Evolutionary conservation across 2,888 invertebrate species (phyloP).

Genomic region (Taphrorychus bicolor): DNA sequence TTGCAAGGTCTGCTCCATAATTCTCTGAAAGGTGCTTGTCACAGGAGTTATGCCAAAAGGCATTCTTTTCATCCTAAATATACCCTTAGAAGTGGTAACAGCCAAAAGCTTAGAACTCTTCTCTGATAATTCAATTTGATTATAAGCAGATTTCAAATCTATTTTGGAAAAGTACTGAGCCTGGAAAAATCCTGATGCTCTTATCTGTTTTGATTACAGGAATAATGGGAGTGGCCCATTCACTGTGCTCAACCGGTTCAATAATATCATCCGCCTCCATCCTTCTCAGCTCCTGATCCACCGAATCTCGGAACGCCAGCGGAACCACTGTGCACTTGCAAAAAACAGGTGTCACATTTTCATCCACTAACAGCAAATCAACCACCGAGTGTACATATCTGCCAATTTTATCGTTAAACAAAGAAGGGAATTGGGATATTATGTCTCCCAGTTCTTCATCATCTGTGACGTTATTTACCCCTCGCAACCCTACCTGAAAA

Average conservation of each 20-base stretch:
- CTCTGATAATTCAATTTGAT: conserved; percentile 51
- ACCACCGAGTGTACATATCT: too few species aligned
- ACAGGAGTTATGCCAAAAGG: conserved; percentile 52
- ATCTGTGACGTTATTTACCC: too few species aligned
- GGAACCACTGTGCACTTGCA: conserved; percentile 34
- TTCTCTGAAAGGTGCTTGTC: conserved; percentile 51
- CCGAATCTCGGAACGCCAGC: conserved; percentile 35
- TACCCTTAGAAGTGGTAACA: conserved; percentile 51
- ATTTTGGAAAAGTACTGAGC: conserved; percentile 44
- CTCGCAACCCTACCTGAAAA: too few species aligned
- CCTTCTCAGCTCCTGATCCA: conserved; percentile 38
- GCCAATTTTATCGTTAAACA: too few species aligned
- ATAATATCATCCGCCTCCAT: conserved; percentile 38
- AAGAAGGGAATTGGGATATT: too few species aligned
- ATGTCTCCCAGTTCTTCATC: too few species aligned
- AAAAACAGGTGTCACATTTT: conserved; percentile 24
- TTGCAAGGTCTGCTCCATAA: conserved; percentile 17
- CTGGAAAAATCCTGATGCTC: conserved; percentile 44
- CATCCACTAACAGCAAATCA: neutral
- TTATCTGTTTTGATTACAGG: conserved; percentile 44
- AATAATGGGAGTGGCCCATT: conserved; percentile 47
- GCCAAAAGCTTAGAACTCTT: conserved; percentile 47
- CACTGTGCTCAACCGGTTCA: conserved; percentile 14
- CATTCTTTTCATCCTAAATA: conserved; percentile 52
- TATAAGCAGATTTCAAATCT: conserved; percentile 48